Base-by-base conservation (phyloP, 2,113 vertebrate species). In the Diglossa brunneiventris region DNA sequence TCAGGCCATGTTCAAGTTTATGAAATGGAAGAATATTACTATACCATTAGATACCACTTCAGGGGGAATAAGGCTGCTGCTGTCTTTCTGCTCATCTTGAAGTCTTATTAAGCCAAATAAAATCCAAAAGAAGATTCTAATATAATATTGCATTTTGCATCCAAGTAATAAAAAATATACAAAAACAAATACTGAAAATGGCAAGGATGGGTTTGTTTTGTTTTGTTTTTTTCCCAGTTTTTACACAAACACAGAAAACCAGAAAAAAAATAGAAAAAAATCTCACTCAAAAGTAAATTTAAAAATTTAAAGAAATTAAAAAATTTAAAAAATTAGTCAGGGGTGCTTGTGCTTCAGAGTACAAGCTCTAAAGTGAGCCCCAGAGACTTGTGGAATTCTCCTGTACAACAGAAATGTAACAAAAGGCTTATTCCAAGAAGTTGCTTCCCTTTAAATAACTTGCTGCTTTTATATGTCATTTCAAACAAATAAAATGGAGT, bases 91-190 rank as follows among this genome's bases (percentile, higher is more conserved):
- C 41, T 95, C 86, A 70, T 76, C 75, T 82, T 59, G 66, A 90
- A 73, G 64, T 74, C 91, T 88, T 95, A 94, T 92, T 89, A 97
- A 94, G 70, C 61, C 92, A 96, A 87, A 96, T 91, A 89, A 94
- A 97, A 96, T 88, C 66, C 77, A 95, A 83, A 50, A 62, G 62
- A 83, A 76, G 73, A 92, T 55, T 84, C 62, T 70, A 85, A 75
- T 46, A 83, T 49, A 92, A 62, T 55, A 84, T 35, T 87, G 67
- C 46, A 81, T 86, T 95, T 83, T 82, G 35, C 41, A 83, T 87
- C 80, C 81, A 79, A 70, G 70, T 73, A 91, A 39, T 81, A 10
- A 11, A 58, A 47, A 46, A 67, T 15, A n/a, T 2, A 27, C 6
- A 47, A 95, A 94, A 84, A 35, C 22, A 73, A 89, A 50, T 70